Base-by-base conservation (phyloP, 2,797 vertebrate species). In the Trachops cirrhosus region DNA sequence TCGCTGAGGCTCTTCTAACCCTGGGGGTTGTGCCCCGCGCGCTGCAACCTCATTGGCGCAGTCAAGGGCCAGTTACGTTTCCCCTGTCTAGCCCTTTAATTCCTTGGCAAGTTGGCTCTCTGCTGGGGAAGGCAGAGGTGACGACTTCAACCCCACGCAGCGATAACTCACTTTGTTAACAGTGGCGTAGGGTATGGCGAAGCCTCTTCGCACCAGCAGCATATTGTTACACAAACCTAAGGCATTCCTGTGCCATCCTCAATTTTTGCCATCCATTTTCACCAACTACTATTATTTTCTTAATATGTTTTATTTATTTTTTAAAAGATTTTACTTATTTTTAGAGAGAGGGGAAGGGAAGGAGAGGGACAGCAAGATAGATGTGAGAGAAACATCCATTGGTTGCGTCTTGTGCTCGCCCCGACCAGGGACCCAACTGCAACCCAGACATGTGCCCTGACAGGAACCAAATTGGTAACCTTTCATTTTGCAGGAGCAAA, bases 1-100 rank as follows among this genome's bases (percentile, higher is more conserved):
- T 89, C 21, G 19, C 15, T 21, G 62, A 93, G 73, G 54, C 48
- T 89, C 71, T 54, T 82, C 86, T 75, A 83, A 89, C 85, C 90
- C 77, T 26, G 57, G 93, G 95, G 91, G 92, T 97, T 97, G 97
- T 96, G 92, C 94, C 96, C 95, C 80, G 95, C 96, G 95, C 97
- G 94, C 95, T 96, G 91, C 92, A 95, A 95, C 89, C 92, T 93
- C 92, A 97, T 97, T 97, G 97, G 96, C 89, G 97, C 93, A 96
- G 92, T 93, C 77, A 50, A 77, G 94, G 97, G 96, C 97, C 96
- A 97, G 94, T 97, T 95, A 95, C 37, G 92, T 97, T 96, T 95
- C 80, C 80, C 95, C 62, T 64, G 29, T 80, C 41, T 80, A 46
- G 89, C 86, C 22, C 32, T 92, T 97, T 95, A 77, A 73, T 95